Percentiles rank a stretch among this genome's conserved stretches.
Evolutionary conservation across 2,888 invertebrate species (phyloP).

Genomic region (Margaritifera margaritifera): DNA sequence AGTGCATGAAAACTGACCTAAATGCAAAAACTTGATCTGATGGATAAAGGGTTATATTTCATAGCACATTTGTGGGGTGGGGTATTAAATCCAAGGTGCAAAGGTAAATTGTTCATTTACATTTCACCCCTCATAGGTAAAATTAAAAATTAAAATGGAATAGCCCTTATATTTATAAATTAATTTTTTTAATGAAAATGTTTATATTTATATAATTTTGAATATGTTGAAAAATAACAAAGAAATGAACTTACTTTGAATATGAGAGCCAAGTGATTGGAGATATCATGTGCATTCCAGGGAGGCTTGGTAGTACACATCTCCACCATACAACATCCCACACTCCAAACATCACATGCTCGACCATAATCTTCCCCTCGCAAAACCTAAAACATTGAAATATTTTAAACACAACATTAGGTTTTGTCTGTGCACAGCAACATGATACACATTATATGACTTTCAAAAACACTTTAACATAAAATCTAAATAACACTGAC

Average conservation of each 20-base stretch:
- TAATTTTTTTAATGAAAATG: not conserved
- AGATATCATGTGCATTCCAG: constrained; percentile 73
- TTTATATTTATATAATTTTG: not conserved
- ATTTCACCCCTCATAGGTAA: no score
- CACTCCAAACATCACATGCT: constrained; percentile 75
- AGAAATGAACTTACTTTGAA: constrained; percentile 70
- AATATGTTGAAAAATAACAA: not conserved
- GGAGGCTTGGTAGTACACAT: constrained; percentile 75
- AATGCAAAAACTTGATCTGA: no score
- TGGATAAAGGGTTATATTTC: no score
- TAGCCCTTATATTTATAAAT: not conserved
- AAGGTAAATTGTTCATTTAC: no score
- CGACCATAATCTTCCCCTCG: constrained; percentile 75
- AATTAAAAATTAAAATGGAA: no score
- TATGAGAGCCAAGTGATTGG: constrained; percentile 74
- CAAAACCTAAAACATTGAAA: constrained; percentile 64
- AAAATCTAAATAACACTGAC: no score
- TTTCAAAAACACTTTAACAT: no score
- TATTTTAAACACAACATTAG: not conserved
- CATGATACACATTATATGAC: no score
- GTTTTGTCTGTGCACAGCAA: not conserved
- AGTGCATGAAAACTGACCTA: no score
- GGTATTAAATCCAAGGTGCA: no score
- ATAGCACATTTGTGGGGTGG: no score
- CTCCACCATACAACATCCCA: constrained; percentile 75